A percentile compares a stretch with the other conserved stretches of the same genome.
Conservation (phyloP, 2,113 vertebrate species). For the Trematocara unimaculatum region DNA sequence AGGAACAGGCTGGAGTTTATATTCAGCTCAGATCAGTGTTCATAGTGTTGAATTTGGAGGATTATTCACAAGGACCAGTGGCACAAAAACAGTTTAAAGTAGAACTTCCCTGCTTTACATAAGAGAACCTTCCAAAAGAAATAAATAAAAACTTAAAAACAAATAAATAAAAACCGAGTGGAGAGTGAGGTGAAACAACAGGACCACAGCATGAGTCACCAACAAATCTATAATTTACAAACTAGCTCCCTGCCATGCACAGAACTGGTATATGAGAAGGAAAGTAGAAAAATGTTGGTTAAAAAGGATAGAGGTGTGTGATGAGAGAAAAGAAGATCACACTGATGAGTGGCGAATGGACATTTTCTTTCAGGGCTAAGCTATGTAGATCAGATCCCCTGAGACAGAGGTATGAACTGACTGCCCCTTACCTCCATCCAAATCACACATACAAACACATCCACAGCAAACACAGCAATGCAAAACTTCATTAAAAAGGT, state of each 20-base stretch:
- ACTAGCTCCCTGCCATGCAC: slow-evolving; percentile 23
- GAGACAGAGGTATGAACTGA: neutral
- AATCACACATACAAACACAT: neutral
- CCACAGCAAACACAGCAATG: neutral
- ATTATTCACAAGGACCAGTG: neutral
- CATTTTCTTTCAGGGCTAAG: slow-evolving; percentile 29
- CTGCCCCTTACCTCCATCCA: neutral
- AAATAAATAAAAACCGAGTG: neutral
- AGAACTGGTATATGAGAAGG: neutral
- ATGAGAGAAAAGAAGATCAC: neutral
- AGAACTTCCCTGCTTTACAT: neutral
- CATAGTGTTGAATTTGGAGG: neutral
- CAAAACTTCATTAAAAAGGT: slow-evolving; percentile 11
- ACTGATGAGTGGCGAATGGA: neutral
- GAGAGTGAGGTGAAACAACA: slow-evolving; percentile 6
- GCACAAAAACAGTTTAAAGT: neutral
- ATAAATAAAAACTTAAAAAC: neutral
- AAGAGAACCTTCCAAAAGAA: neutral
- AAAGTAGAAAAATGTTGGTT: neutral
- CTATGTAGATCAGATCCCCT: slow-evolving; percentile 49
- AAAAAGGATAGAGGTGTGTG: neutral
- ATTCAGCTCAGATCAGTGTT: neutral
- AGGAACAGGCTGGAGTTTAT: neutral
- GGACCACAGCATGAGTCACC: slow-evolving; percentile 14
- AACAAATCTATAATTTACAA: slow-evolving; percentile 37